Evolutionary conservation across 1,140 invertebrate species (phyloP), one percentile per base, ranked within the genome.

Genomic region (Hermetia illucens): DNA sequence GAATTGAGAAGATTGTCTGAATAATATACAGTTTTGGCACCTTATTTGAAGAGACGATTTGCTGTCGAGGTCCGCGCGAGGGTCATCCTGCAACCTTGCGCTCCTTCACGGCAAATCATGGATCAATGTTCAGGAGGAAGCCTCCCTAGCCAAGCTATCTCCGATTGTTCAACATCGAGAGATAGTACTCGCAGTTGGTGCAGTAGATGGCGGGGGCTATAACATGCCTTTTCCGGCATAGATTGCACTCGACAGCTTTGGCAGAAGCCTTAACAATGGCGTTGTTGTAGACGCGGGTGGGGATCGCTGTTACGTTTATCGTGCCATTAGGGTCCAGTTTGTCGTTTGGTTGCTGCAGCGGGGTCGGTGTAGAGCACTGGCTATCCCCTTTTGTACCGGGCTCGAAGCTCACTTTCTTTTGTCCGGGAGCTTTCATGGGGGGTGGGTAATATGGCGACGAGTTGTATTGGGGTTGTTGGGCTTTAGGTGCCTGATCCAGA

Each of bases 161-260:
- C 13, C 30, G 5, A 16, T 16, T 13, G 34, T 58, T 58, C 3
- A 58, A 48, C 55, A 58, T 58, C 42, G 85, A 85, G 80, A 92
- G 82, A 51, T 92, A 92, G 67, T 82, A 89, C 52, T 89, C 82
- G 61, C 87, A 92, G 56, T 90, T 85, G 12, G 76, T 68, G 62
- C 87, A 92, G 55, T 90, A 91, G 22, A 81, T 69, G 9, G 77
- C 74, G 1, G 81, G 75, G 18, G 79, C 71, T 4, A 67, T 69
- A 4, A 90, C 75, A 41, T 72, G 69, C 52, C 86, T 84, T 52
- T 90, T 88, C 18, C 83, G 68, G 56, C 87, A 92, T 35, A 92
- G 65, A 64, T 87, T 79, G 58, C 87, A 91, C 19, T 68, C 68
- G 8, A 62, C 60, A 2, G 58, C 59, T 45, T 65, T 65, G 2